Percentiles rank a stretch among this genome's conserved stretches.
phyloP scores from a whole-genome alignment of 2,113 vertebrate genomes.

The Lontra canadensis region DNA sequence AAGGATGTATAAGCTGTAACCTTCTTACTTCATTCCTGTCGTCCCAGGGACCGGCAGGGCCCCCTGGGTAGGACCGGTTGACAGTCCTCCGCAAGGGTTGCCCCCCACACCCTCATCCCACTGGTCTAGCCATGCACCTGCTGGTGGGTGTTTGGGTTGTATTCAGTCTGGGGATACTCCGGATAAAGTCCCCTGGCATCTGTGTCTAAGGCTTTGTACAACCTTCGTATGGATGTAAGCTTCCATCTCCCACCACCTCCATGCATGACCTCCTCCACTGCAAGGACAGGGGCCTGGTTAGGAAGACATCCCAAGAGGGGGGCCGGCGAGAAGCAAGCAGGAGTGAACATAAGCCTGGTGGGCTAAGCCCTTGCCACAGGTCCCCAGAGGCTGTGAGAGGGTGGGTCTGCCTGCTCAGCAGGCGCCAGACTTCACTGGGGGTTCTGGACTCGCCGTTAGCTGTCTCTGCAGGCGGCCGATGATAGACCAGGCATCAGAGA shows the following conservation, averaged over 20 bases:
- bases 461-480: not conserved
- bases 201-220: not conserved
- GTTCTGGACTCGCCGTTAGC: not conserved
- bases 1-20: not conserved
- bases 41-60: conserved; percentile 32
- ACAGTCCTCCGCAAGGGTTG: not conserved
- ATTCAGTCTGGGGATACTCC: not conserved
- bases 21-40: conserved; percentile 59
- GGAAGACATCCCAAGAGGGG: not conserved
- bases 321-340: not conserved
- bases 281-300: not conserved
- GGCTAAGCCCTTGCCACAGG: not conserved
- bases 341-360: not conserved
- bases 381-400: not conserved
- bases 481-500: not conserved
- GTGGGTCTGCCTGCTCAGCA: not conserved
- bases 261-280: rapidly evolving
- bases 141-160: not conserved
- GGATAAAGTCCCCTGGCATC: not conserved
- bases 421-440: not conserved
- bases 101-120: not conserved
- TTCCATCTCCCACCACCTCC: not conserved
- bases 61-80: not conserved
- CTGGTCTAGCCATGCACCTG: not conserved
- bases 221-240: not conserved